A percentile compares a stretch with the other conserved stretches of the same genome.
These are phyloP conservation scores for Phaethon lepturus DNA, from an alignment of 2,113 vertebrate species.

Conservation along the genomic window DNA sequence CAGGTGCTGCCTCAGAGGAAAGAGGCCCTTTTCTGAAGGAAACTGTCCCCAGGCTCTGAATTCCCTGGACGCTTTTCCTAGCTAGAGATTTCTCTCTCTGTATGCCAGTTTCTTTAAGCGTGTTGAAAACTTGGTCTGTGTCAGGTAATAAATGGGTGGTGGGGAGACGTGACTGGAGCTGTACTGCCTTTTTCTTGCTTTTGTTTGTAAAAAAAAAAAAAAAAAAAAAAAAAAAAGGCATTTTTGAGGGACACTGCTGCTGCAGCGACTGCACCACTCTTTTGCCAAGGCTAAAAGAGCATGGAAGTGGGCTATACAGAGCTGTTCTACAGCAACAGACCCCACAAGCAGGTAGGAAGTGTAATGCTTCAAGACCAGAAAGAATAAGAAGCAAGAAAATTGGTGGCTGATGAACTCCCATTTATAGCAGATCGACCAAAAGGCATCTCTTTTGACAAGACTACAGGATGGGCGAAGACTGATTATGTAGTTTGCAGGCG, in stretches of 20 bases:
- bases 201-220: not conserved
- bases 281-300: not conserved
- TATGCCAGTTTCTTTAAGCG: not conserved
- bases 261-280: not conserved
- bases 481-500: not conserved
- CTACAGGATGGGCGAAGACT: not conserved
- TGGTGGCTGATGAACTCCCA: not conserved
- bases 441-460: not conserved
- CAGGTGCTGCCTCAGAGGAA: not conserved
- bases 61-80: not conserved
- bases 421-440: not conserved
- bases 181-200: not conserved
- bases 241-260: not conserved
- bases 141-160: not conserved
- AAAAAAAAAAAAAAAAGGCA: too few relatives aligned
- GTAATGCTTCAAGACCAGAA: not conserved
- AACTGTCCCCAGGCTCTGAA: not conserved
- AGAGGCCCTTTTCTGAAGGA: not conserved
- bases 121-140: not conserved
- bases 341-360: not conserved
- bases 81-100: not conserved
- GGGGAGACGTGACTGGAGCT: not conserved
- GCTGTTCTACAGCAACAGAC: not conserved
- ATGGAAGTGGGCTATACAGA: accelerated
- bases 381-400: too few relatives aligned